Base-by-base conservation (phyloP, 2,113 vertebrate genomes). In the Misgurnus anguillicaudatus region DNA sequence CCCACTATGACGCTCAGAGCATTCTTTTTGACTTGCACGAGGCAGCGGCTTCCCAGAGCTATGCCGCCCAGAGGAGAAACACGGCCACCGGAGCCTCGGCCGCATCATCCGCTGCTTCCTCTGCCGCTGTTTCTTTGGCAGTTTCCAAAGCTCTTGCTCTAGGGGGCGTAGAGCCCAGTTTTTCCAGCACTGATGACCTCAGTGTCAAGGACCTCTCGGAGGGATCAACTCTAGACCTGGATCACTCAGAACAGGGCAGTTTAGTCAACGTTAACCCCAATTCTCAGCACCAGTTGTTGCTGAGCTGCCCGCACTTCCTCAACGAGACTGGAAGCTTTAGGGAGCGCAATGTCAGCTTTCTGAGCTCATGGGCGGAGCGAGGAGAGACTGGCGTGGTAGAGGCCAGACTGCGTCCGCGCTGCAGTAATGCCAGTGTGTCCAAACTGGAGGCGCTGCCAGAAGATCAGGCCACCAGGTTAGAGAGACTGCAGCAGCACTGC, bases 61-160 rank as follows among this genome's bases (percentile, higher is more conserved):
- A 85, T 0, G 86, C 87, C 0, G 88, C 93, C 5, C 92, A 94
- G 67, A 91, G 94, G 39, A 90, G 94, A 4, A 94, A 95, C 3
- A 98, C 95, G 0, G 96, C 96, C 57, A 98, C 97, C 0, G 97
- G 97, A 0, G 97, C 97, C 0, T 98, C 97, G 0, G 96, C 97
- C 0, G 97, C 96, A 0, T 97, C 92, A 0, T 97, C 96, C 0
- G 94, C 95, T 0, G 95, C 95, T 0, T 97, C 91, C 3, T 64
- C 78, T 14, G n/a, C 93, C 0, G 90, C 89, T 0, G 90, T 93
- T 31, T 94, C 94, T 0, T 81, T 93, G 47, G 85, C 91, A 0
- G 86, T 84, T 0, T 82, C 90, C 0, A 89, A 89, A 10, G 82
- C 92, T 1, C 84, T 89, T 0, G 87, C 86, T 3, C 80, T 88